Evolutionary conservation across 1,140 invertebrate genomes (phyloP), one percentile per base, ranked within the genome.

Genomic region (Ooceraea biroi): DNA sequence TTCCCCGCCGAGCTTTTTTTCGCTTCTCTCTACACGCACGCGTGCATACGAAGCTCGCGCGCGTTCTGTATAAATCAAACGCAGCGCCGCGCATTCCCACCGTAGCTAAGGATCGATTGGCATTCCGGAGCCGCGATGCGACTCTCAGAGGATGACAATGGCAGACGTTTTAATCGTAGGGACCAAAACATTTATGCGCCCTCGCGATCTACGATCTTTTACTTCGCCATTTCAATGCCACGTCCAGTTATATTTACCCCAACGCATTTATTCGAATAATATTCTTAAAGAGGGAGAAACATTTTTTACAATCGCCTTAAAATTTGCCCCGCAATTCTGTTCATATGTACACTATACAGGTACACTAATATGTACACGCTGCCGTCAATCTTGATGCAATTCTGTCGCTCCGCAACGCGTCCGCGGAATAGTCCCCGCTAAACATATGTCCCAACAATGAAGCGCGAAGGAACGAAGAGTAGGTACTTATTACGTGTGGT

Each of bases 51-150:
- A 73, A 82, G 41, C n/a, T 27, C 60, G 60, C 52, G 44, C 63
- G 84, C 87, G 89, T 7, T 36, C 36, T 36, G 86, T 80, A 92
- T 93, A 92, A 92, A 93, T 93, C 91, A 92, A 92, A 92, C 88
- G 86, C 72, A 66, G 71, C 68, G 48, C 78, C 85, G 78, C 73
- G 85, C 90, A 91, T 92, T 92, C 90, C 83, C 82, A 44, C 63
- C 66, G 87, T 85, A 83, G 85, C 85, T 68, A 58, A 87, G 87
- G 90, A 91, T 90, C 90, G 91, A 91, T 92, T 76, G 91, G 91
- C 83, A 92, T 92, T 61, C 83, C 88, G 90, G 83, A 36, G 55
- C 78, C 66, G 71, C 87, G 85, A 92, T 90, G 87, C 86, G 74
- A 89, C 89, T 91, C 76, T 88, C 69, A 71, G 69, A 84, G 77